Percentiles rank a stretch among this genome's conserved stretches.
phyloP scores from a whole-genome alignment of 1,140 invertebrate genomes.

The Coenobita brevimanus region DNA sequence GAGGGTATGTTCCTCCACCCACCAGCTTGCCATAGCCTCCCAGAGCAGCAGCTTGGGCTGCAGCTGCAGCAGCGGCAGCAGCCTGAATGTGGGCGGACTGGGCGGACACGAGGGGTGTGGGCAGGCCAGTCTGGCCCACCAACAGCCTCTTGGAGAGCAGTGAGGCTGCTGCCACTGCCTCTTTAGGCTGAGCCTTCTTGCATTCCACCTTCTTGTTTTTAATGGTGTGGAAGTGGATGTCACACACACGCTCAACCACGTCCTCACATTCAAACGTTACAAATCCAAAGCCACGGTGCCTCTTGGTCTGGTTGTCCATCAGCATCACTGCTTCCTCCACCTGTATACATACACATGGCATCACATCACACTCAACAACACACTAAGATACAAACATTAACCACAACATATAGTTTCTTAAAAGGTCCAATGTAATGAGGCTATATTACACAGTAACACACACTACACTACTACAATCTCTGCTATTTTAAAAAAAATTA shows the following conservation, averaged over 20 bases:
- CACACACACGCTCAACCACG: slow-evolving; percentile 90
- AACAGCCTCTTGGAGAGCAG: slow-evolving; percentile 81
- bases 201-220: slow-evolving; percentile 96
- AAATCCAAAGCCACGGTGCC: slow-evolving; percentile 92
- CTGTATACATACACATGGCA: slow-evolving; percentile 52
- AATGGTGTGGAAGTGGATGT: slow-evolving; percentile 93
- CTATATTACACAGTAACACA: neutral
- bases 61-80: slow-evolving; percentile 77
- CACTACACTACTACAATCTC: too few species aligned
- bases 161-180: slow-evolving; percentile 82
- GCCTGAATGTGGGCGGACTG: slow-evolving; percentile 72
- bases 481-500: neutral
- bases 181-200: slow-evolving; percentile 94
- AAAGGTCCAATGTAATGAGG: neutral
- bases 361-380: too few species aligned
- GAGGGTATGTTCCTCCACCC: slow-evolving; percentile 72
- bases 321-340: slow-evolving; percentile 92
- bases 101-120: slow-evolving; percentile 50
- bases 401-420: neutral
- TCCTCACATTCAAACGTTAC: slow-evolving; percentile 94
- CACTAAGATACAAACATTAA: neutral
- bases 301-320: slow-evolving; percentile 95
- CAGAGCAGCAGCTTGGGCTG: slow-evolving; percentile 83
- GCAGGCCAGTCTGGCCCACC: slow-evolving; percentile 76
- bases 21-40: slow-evolving; percentile 80